These are phyloP conservation scores for Thaleichthys pacificus DNA, from an alignment of 2,797 vertebrate genomes.

Conservation along the genomic window DNA sequence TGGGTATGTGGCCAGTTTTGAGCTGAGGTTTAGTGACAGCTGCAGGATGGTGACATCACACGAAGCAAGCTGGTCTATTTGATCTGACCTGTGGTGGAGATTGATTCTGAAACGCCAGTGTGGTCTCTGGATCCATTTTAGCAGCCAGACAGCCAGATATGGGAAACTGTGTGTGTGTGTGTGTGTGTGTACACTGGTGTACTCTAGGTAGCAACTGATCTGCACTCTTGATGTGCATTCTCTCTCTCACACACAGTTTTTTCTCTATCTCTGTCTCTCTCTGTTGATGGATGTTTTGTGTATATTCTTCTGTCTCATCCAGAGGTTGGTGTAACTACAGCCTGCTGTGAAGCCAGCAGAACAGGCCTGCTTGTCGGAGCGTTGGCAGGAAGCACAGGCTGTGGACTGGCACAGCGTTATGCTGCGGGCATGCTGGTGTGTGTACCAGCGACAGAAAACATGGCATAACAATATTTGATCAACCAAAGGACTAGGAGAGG, in stretches of 20 bases:
- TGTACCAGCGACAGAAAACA: conserved; percentile 33
- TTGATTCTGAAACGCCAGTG: conserved; percentile 1
- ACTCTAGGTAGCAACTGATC: conserved; percentile 44
- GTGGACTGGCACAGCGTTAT: conserved; percentile 39
- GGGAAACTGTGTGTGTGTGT: not conserved
- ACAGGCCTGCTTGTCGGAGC: conserved; percentile 61
- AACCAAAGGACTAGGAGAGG: conserved; percentile 16
- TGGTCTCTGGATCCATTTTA: not conserved
- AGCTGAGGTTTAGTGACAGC: not conserved
- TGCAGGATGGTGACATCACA: not conserved
- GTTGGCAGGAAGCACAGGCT: conserved; percentile 48
- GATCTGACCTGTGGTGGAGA: conserved; percentile 1
- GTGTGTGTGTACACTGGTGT: not conserved
- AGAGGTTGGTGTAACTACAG: conserved; percentile 66
- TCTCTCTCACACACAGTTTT: conserved; percentile 1
- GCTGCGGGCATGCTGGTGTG: conserved; percentile 25
- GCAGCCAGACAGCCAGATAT: no score
- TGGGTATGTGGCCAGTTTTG: not conserved
- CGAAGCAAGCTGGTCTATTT: not conserved
- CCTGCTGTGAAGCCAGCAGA: conserved; percentile 40
- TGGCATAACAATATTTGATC: conserved; percentile 34
- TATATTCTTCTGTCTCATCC: conserved; percentile 61
- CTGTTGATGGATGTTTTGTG: conserved; percentile 68
- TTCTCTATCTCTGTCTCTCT: conserved; percentile 31
- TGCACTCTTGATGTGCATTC: conserved; percentile 35